Evolutionary conservation across 1,140 invertebrate genomes (phyloP), one percentile per base, ranked within the genome.

Genomic region (Eubasilissa regina): DNA sequence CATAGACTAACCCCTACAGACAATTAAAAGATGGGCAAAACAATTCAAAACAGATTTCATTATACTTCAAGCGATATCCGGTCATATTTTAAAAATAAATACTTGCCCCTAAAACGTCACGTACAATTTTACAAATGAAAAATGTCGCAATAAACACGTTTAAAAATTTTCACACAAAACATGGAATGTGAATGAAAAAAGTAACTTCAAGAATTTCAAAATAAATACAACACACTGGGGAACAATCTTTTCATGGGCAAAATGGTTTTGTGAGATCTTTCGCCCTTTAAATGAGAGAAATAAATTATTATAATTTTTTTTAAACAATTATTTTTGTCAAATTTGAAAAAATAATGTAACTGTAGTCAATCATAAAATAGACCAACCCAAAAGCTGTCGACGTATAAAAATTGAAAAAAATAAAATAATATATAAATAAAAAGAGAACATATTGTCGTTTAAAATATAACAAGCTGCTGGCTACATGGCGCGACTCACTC

Each of bases 191-290:
- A 51, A 51, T 13, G 48, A 51, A 12, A 51, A 51, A 51, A 15
- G n/a, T 51, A 3, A 8, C 11, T 3, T 13, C 11, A 8, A 51
- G 11, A 51, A 8, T 51, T 13, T 51, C 11, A 13, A 15, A 13
- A 51, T 51, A 51, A 51, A 8, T 51, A 51, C 48, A 51, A 3
- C n/a, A 13, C 11, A 51, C n/a, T 1, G 11, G 9, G 9, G n/a
- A 51, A 51, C 3, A 51, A 51, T 4, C n/a, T n/a, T n/a, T n/a
- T n/a, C 21, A 11, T 64, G 60, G 35, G 60, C 60, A 64, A 64
- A 64, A 64, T 64, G 35, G 35, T 11, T 64, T 25, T 64, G 60
- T 44, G 60, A 64, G 60, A 64, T 64, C 60, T 64, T 44, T 64
- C 60, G 35, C 60, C 35, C 9, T 64, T 64, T 64, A 1, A 10